Percentiles rank a stretch among this genome's conserved stretches.
Conservation (phyloP, 2,888 invertebrate species). For the Napeogenes sylphis region DNA sequence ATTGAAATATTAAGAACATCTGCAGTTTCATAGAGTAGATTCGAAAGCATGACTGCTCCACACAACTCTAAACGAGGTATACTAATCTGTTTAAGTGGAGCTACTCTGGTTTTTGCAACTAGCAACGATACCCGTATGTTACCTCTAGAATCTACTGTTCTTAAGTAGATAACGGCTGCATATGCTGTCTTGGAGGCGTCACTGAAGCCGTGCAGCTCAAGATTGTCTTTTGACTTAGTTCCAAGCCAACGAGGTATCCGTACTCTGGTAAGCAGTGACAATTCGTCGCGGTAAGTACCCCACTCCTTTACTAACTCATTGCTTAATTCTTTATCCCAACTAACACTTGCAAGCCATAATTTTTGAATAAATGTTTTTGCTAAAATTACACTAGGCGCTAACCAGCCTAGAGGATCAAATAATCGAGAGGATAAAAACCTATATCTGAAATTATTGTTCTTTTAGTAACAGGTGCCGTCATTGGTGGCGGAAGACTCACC, state of each 20-base stretch:
- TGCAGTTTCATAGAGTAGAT: no score
- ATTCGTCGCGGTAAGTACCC: neutral
- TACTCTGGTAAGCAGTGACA: neutral
- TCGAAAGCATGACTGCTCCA: no score
- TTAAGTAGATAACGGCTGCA: no score
- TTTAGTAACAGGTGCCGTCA: constrained; percentile 11
- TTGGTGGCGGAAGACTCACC: neutral
- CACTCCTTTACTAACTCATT: constrained; percentile 9
- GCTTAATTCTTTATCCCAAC: constrained; percentile 31
- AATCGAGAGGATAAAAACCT: no score
- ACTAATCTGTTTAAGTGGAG: no score
- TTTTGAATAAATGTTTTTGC: no score
- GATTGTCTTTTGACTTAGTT: neutral
- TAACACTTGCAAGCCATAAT: constrained; percentile 31
- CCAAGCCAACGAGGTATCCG: constrained; percentile 8
- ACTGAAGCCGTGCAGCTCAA: constrained; percentile 4
- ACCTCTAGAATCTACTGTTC: no score
- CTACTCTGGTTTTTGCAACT: no score
- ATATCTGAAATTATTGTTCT: constrained; percentile 24
- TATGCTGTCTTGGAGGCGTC: no score
- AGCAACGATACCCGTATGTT: no score
- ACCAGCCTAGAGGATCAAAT: constrained; percentile 30
- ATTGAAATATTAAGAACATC: no score
- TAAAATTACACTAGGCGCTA: constrained; percentile 23
- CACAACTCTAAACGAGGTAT: no score